A percentile compares a stretch with the other conserved stretches of the same genome.
Conservation (phyloP, 2,113 vertebrate genomes). For the Bufo gargarizans region DNA sequence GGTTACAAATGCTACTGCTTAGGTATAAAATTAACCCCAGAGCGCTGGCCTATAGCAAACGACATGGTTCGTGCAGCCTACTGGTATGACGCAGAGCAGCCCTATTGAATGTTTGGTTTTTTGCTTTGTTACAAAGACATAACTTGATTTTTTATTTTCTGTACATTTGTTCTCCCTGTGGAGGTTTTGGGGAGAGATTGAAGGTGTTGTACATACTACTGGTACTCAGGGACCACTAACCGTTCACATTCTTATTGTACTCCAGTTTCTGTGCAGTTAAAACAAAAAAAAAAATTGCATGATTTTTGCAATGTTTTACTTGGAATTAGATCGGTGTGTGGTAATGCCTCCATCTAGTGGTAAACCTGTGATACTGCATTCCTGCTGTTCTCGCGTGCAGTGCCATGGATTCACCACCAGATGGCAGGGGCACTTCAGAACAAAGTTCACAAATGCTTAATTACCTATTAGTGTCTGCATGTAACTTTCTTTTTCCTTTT, state of each 20-base stretch:
- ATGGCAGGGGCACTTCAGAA: not conserved
- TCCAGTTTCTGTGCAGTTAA: not conserved
- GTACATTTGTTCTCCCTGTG: not conserved
- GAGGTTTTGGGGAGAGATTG: slow-evolving; percentile 4
- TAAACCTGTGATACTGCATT: not conserved
- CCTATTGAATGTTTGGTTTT: not conserved
- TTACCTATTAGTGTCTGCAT: not conserved
- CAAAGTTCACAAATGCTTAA: not conserved
- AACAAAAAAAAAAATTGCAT: not conserved
- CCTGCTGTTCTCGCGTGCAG: not conserved
- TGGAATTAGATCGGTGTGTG: not conserved
- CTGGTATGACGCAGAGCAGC: not conserved
- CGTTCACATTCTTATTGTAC: not conserved
- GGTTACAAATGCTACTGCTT: not conserved
- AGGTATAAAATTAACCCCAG: not conserved
- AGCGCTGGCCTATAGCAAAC: not conserved
- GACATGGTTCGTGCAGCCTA: not conserved
- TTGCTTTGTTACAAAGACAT: not conserved
- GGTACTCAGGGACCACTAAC: slow-evolving; percentile 34
- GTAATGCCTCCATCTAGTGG: not conserved
- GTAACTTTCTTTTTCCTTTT: not conserved
- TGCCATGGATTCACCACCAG: not conserved
- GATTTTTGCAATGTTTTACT: not conserved
- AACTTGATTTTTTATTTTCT: not conserved
- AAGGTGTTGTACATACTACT: slow-evolving; percentile 2